Evolutionary conservation across 30 jellyfish, hydroid and myxozoan species (phyloP), one percentile per base, ranked within the genome.

Genomic region (Hydractinia echinata): DNA sequence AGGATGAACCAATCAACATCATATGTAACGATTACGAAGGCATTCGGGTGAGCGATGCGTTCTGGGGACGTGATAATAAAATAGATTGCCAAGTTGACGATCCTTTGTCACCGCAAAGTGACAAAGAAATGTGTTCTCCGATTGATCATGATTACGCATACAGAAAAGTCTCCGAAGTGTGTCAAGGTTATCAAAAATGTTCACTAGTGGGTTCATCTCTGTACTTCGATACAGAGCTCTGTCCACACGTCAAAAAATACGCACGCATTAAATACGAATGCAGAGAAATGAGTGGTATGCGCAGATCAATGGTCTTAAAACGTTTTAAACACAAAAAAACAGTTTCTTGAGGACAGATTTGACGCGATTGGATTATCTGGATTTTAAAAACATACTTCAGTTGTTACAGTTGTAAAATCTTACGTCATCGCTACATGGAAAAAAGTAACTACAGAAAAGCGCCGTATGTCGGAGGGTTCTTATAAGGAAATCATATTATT

Each of bases 61-160:
- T 93, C 56, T 93, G 99, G 99, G 99, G 99, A 8, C 87, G 99
- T 64, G 96, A 93, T 69, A 89, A 87, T 81, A 79, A 55, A 14
- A n/a, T 67, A 19, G 86, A 88, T 11, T 93, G 99, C 82, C 96
- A 93, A 72, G 91, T 94, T 39, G 85, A 67, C 54, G 66, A 87
- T 51, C 95, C 96, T 5, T 44, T 81, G 71, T 85, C 82, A 61
- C 10, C 83, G 55, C 91, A 53, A 68, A 77, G 90, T 15, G 79
- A 87, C 82, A 93, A 88, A 72, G 94, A 87, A 11, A 87, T 87
- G 95, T 93, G 99, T 72, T 89, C 66, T 18, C 94, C 96, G 53
- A 3, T 30, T 44, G 89, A 84, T 15, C 86, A 84, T 54, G 91
- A 76, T 16, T 87, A 93, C 76, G 96, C 99, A 0, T 83, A 69